Percentiles rank a stretch among this genome's conserved stretches.
Conservation (phyloP, 2,797 vertebrate species). For the Pangasius macronema region DNA sequence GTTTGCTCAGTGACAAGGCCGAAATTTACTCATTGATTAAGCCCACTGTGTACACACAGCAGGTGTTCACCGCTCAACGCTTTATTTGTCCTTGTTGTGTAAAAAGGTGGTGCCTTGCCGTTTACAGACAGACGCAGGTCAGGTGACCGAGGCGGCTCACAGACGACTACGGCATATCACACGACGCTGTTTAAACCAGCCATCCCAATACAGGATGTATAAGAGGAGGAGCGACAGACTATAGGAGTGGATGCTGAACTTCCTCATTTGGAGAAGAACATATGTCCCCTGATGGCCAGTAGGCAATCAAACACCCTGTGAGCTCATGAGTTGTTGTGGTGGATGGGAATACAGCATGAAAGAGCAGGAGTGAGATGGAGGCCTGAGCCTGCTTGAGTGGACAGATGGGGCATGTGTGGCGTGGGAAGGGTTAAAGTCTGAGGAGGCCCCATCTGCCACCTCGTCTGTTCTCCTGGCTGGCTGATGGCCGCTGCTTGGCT, state of each 20-base stretch:
- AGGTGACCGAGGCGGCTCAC: slow-evolving; percentile 32
- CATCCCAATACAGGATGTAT: not conserved
- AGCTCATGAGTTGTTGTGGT: slow-evolving; percentile 19
- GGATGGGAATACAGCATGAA: slow-evolving; percentile 20
- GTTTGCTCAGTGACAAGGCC: too few relatives aligned
- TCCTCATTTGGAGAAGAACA: slow-evolving; percentile 26
- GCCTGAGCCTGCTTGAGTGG: slow-evolving; percentile 36
- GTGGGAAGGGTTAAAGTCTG: slow-evolving; percentile 77
- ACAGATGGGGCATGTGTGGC: slow-evolving; percentile 65
- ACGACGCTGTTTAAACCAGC: not conserved
- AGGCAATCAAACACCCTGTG: slow-evolving; percentile 27
- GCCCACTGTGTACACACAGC: not conserved
- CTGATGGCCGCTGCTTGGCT: slow-evolving; percentile 63
- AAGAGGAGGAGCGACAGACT: not conserved
- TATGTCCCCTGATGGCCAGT: slow-evolving; percentile 38
- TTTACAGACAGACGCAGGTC: slow-evolving; percentile 11
- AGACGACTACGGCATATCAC: not conserved
- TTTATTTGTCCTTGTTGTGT: slow-evolving; percentile 4
- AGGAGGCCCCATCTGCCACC: slow-evolving; percentile 75
- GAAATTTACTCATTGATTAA: too few relatives aligned
- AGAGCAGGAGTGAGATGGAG: slow-evolving; percentile 45
- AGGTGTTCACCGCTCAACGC: not conserved
- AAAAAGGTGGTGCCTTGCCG: not conserved
- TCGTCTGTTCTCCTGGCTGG: slow-evolving; percentile 72
- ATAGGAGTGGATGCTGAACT: slow-evolving; percentile 18